phyloP scores from a whole-genome alignment of 2,797 vertebrate species.

The Staurois parvus region DNA sequence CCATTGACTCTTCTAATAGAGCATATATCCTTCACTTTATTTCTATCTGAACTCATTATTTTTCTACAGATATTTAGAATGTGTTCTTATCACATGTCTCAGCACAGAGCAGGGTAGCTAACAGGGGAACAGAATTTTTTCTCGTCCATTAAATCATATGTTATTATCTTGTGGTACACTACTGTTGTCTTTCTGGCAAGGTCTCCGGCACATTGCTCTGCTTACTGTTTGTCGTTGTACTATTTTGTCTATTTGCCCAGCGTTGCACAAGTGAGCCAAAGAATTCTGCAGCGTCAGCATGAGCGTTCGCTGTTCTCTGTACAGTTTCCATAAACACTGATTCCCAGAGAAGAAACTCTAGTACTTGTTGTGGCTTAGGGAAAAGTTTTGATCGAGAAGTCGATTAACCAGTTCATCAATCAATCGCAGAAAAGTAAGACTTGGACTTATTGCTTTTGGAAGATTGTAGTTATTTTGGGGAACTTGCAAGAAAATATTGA shows the following conservation, averaged over 20 bases:
- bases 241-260: slow-evolving; percentile 68
- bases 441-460: slow-evolving; percentile 62
- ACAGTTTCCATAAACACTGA: slow-evolving; percentile 64
- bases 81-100: background rate
- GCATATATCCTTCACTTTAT: background rate
- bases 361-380: slow-evolving; percentile 57
- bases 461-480: slow-evolving; percentile 46
- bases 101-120: background rate
- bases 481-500: slow-evolving; percentile 49
- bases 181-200: slow-evolving; percentile 52
- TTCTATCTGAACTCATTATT: background rate
- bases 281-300: slow-evolving; percentile 67
- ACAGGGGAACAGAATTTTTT: background rate
- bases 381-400: slow-evolving; percentile 60
- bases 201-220: slow-evolving; percentile 40
- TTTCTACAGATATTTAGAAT: background rate
- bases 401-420: slow-evolving; percentile 67
- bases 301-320: slow-evolving; percentile 50
- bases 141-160: slow-evolving; percentile 32
- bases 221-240: slow-evolving; percentile 61
- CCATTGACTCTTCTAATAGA: background rate
- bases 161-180: slow-evolving; percentile 60
- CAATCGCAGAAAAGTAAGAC: slow-evolving; percentile 64
- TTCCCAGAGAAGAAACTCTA: slow-evolving; percentile 65
- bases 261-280: slow-evolving; percentile 61